Evolutionary conservation across 2,888 invertebrate species (phyloP).

Genomic region (Agonopterix subpropinquella): DNA sequence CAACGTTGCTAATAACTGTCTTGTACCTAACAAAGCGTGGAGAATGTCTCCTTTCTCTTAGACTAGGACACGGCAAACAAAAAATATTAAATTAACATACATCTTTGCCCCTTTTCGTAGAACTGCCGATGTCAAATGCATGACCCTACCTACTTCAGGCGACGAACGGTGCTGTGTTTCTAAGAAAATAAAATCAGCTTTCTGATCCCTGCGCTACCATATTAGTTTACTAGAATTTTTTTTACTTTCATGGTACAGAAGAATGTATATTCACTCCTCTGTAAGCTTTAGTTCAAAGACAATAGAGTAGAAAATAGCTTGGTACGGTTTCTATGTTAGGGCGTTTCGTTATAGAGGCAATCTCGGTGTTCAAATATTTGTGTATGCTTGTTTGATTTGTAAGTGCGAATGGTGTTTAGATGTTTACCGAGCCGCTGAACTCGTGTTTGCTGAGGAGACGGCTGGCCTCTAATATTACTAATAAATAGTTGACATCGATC

Average conservation of each 20-base stretch:
- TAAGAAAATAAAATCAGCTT: conserved; percentile 58
- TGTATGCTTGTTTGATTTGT: conserved; percentile 68
- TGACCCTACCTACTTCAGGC: conserved; percentile 9
- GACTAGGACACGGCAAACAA: too few species aligned
- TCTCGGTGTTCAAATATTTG: conserved; percentile 68
- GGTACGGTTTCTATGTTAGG: conserved; percentile 28
- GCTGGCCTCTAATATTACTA: conserved; percentile 52
- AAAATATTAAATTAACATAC: too few species aligned
- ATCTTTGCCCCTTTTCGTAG: conserved; percentile 11
- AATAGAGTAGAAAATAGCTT: conserved; percentile 44
- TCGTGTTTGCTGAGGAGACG: conserved; percentile 46
- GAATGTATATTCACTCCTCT: conserved; percentile 27
- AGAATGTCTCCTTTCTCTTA: too few species aligned
- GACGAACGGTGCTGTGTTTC: conserved; percentile 31
- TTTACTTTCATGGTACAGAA: conserved; percentile 25
- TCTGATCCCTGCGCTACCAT: conserved; percentile 56
- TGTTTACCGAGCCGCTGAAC: conserved; percentile 68
- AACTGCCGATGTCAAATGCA: conserved; percentile 18
- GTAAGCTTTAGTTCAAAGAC: conserved; percentile 30
- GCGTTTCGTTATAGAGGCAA: conserved; percentile 51
- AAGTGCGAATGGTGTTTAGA: conserved; percentile 73
- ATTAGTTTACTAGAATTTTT: conserved; percentile 56
- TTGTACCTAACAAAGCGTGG: too few species aligned
- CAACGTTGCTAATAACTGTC: too few species aligned
- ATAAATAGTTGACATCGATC: conserved; percentile 61